Evolutionary conservation across 2,797 vertebrate genomes (phyloP).

Genomic region (Muscicapa striata): DNA sequence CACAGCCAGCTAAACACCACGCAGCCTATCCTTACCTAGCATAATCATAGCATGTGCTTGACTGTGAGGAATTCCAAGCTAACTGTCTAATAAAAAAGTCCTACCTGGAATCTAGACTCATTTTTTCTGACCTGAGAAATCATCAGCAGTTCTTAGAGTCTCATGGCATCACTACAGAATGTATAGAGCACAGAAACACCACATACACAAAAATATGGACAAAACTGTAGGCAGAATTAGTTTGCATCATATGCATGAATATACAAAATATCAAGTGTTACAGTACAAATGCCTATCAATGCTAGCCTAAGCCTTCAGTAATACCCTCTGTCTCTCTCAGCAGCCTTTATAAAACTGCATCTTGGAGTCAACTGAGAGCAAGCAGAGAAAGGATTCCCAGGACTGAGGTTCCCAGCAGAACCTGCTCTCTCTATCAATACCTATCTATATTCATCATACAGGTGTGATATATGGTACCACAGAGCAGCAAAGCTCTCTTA

Average conservation of each 20-base stretch:
- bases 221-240: neutral
- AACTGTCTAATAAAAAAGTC: neutral
- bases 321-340: neutral
- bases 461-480: neutral
- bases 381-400: neutral
- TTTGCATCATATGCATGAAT: neutral
- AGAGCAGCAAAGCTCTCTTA: neutral
- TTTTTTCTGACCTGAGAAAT: neutral
- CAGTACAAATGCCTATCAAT: neutral
- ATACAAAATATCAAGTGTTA: neutral
- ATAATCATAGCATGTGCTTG: neutral
- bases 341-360: neutral
- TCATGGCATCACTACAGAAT: neutral
- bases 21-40: neutral
- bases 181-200: neutral
- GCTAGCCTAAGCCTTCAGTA: neutral
- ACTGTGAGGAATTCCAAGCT: neutral
- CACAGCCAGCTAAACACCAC: neutral
- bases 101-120: neutral
- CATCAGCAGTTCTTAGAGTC: neutral
- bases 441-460: neutral
- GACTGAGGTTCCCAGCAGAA: neutral
- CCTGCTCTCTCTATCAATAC: neutral
- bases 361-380: neutral
- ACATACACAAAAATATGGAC: neutral